These are phyloP conservation scores for Pavo muticus DNA, from an alignment of 2,113 vertebrate genomes.

Conservation along the genomic window DNA sequence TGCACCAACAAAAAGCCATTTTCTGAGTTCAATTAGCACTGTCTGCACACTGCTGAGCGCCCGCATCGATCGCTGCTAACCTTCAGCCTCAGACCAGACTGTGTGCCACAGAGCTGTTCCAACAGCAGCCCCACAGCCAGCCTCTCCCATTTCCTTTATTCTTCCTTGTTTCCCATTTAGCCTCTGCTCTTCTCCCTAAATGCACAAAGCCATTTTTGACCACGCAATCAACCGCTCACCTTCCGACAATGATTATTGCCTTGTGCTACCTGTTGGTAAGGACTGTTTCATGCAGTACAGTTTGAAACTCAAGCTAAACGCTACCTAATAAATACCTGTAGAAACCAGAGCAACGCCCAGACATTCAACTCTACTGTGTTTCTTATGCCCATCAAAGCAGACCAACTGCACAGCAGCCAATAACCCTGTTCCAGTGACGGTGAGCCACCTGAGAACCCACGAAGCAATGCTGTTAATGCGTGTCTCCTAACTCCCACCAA, in stretches of 20 bases:
- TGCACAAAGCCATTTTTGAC: neutral
- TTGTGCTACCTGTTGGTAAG: neutral
- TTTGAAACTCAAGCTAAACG: neutral
- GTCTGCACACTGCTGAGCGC: conserved; percentile 65
- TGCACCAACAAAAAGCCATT: neutral
- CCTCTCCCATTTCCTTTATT: neutral
- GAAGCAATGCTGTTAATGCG: neutral
- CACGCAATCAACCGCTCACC: neutral
- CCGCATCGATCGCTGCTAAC: conserved; percentile 27
- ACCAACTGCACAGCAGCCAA: neutral
- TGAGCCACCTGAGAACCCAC: neutral
- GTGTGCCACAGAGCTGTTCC: conserved; percentile 25
- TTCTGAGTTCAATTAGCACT: conserved; percentile 76
- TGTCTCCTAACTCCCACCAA: neutral
- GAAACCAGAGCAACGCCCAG: neutral
- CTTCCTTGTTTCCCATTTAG: conserved; percentile 28
- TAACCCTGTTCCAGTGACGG: neutral
- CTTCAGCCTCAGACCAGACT: neutral
- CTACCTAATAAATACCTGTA: neutral
- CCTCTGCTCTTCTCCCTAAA: neutral
- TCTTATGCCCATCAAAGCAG: neutral
- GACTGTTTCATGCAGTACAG: neutral
- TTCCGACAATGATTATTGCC: neutral
- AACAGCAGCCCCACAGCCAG: neutral
- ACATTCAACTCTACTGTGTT: neutral